Base-by-base conservation (phyloP, 2,797 vertebrate species). In the Diglossa cyanea region DNA sequence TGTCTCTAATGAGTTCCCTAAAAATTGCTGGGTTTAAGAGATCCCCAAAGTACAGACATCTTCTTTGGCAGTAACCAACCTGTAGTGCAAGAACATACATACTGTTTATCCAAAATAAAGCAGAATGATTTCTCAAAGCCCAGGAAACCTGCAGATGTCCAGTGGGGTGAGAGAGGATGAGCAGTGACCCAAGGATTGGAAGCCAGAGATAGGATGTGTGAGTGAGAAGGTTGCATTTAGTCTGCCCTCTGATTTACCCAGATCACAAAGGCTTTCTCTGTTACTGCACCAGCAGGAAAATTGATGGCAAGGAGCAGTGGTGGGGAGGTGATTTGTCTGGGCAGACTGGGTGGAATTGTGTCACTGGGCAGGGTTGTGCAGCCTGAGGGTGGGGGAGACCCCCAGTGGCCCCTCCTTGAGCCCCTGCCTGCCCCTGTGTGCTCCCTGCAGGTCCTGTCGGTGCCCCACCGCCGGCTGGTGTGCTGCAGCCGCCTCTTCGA, bases 401-500 rank as follows among this genome's bases (percentile, higher is more conserved):
- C 77, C 7, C 24, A 23, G 11, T 11, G 74, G 10, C 28, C 40
- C 10, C 5, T 65, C 21, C 54, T 15, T 17, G 70, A 96, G 71
- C 48, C 23, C 26, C 77, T 65, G 66, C 11, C 1, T 21, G 3
- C 1, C 60, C 30, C 12, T 30, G 61, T 94, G 89, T 63, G 35
- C 55, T 73, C 58, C 17, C 58, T 80, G 60, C 97, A 99, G 99
- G 99, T 99, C 42, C 98, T 99, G 40, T 99, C 99, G 0, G 99
- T 99, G 81, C 99, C 99, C 14, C 99, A 99, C 96, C 98, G 99
- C 74, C 98, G 99, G 62, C 98, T 99, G 94, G 99, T 99, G 90
- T 99, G 99, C 98, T 99, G 99, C 97, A 99, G 99, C 96, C 99
- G 99, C 73, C 98, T 99, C 71, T 99, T 99, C 4, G 99, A 99